Evolutionary conservation across 2,113 vertebrate genomes (phyloP), one percentile per base, ranked within the genome.

Genomic region (Macrotus californicus): DNA sequence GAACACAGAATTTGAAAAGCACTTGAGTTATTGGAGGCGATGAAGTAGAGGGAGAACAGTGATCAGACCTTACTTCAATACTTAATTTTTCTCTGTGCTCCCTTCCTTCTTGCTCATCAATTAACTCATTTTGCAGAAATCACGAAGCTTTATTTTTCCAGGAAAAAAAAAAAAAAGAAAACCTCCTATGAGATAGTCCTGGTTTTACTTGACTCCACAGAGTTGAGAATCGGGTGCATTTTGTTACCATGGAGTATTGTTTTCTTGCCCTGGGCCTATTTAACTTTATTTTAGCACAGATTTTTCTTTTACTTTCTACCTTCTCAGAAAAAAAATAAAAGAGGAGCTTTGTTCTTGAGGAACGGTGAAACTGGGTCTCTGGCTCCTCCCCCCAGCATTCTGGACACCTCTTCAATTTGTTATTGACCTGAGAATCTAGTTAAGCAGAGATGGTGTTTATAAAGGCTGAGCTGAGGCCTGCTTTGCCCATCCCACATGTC

Each of bases 401-500:
- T 92, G 92, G 89, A 92, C 92, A 97, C 95, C 92, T 97, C 92
- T 94, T 87, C 92, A 96, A 61, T 80, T 89, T 95, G 91, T 67
- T 81, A 59, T 41, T 77, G 93, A 67, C 46, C 89, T 21, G 6
- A 43, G 69, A 85, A 12, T 43, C 72, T 70, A 96, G 96, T 95
- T 31, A 66, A 34, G 21, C 31, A 19, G 52, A 94, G 50, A 88
- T 84, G 2, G 1, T 61, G 72, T 77, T 66, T 81, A 66, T 80
- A 7, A 92, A 70, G 56, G 41, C 52, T 43, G 22, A n/a, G 31
- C 19, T 0, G 31, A 21, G 92, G 66, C 67, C 89, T 93, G 83
- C 31, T 96, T 88, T 64, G 67, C 67, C 50, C 72, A 83, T 85
- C 72, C 3, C 2, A 24, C 5, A 3, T 14, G 43, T 67, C 34